phyloP scores from a whole-genome alignment of 1,140 invertebrate species.

The Lysiphlebus fabarum region DNA sequence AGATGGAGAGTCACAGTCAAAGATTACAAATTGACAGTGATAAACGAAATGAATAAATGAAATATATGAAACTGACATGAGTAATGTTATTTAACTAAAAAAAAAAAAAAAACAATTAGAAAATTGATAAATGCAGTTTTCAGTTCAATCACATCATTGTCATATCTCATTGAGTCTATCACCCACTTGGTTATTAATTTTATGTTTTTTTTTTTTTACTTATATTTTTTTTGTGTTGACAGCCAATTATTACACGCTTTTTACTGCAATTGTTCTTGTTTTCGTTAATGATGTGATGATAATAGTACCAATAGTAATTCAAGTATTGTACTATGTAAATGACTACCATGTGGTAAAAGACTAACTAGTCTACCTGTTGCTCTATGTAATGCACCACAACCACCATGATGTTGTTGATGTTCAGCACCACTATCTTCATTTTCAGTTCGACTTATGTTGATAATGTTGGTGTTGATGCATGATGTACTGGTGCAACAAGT shows the following conservation, averaged over 20 bases:
- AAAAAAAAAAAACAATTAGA: too few relatives aligned
- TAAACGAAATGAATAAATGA: too few relatives aligned
- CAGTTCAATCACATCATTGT: not conserved
- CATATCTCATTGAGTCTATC: constrained; percentile 2
- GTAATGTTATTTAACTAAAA: too few relatives aligned
- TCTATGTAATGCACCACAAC: constrained; percentile 44
- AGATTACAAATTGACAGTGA: too few relatives aligned
- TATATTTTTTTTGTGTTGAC: not conserved
- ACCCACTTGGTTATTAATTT: not conserved
- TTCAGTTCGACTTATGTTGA: constrained; percentile 61
- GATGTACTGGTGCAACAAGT: constrained; percentile 44
- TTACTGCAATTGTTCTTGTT: constrained; percentile 9
- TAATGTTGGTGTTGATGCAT: constrained; percentile 59
- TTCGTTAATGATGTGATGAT: not conserved
- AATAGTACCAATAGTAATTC: too few relatives aligned
- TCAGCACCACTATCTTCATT: constrained; percentile 60
- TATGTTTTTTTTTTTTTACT: not conserved
- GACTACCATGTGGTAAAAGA: constrained; percentile 29
- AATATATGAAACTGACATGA: too few relatives aligned
- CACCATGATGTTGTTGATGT: constrained; percentile 49
- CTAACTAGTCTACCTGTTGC: constrained; percentile 45
- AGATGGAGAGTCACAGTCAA: not conserved
- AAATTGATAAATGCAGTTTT: too few relatives aligned
- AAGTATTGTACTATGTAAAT: too few relatives aligned
- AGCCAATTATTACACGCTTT: constrained; percentile 15